These are phyloP conservation scores for Saccopteryx bilineata DNA, from an alignment of 2,113 vertebrate species.

Conservation along the genomic window DNA sequence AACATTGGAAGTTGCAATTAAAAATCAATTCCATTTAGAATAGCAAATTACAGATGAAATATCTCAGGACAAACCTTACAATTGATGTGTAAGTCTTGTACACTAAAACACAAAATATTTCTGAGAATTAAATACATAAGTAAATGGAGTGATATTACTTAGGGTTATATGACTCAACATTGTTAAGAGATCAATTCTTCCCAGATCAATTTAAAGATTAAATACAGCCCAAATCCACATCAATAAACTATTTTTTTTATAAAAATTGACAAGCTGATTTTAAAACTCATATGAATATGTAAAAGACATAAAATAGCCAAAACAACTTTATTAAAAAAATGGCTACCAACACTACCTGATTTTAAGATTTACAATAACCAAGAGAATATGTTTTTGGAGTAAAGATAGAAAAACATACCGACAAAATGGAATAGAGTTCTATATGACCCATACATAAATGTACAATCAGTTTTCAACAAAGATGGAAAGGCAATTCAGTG, in stretches of 20 bases:
- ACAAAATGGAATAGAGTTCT: background rate
- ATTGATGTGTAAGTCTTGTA: background rate
- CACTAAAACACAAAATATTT: background rate
- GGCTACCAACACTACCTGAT: background rate
- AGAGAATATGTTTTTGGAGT: background rate
- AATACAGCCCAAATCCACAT: background rate
- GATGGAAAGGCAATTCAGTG: background rate
- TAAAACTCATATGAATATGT: constrained; percentile 40
- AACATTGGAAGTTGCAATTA: background rate
- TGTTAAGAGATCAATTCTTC: constrained; percentile 14
- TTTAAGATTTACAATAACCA: constrained; percentile 45
- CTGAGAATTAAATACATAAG: constrained; percentile 5
- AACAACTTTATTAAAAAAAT: constrained; percentile 19
- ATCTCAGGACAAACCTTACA: background rate
- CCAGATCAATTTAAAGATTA: constrained; percentile 11
- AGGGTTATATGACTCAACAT: background rate
- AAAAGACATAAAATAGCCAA: constrained; percentile 13
- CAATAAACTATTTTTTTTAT: background rate
- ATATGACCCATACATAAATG: background rate
- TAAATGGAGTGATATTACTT: background rate
- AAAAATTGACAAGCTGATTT: constrained; percentile 47
- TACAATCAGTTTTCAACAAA: constrained; percentile 7
- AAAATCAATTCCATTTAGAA: background rate
- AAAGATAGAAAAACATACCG: background rate
- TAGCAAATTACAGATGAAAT: background rate